phyloP scores from a whole-genome alignment of 1,140 invertebrate species.

The Glomeris maerens region DNA sequence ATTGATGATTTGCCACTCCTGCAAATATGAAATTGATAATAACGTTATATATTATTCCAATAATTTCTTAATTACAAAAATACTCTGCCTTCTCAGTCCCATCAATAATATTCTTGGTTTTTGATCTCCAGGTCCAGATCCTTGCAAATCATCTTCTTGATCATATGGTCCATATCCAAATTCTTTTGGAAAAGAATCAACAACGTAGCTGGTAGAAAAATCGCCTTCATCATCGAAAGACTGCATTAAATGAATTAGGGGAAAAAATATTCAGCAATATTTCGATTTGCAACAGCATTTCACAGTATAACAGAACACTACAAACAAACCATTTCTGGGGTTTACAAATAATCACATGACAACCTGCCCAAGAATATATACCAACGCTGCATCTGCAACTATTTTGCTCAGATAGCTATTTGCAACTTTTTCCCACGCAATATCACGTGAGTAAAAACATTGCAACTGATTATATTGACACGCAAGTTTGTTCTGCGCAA shows the following conservation, averaged over 20 bases:
- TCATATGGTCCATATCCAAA: constrained; percentile 82
- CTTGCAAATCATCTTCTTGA: constrained; percentile 47
- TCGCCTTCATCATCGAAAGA: constrained; percentile 42
- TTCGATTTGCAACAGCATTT: too few relatives aligned
- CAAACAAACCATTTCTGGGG: too few relatives aligned
- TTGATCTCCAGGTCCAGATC: constrained; percentile 47
- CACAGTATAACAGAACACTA: too few relatives aligned
- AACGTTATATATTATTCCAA: constrained; percentile 9
- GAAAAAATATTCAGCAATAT: too few relatives aligned
- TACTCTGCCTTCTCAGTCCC: constrained; percentile 68
- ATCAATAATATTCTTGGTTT: constrained; percentile 89
- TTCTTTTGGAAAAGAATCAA: constrained; percentile 79
- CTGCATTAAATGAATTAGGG: neutral
- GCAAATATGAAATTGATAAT: constrained; percentile 24
- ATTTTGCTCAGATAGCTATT: too few relatives aligned
- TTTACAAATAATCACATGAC: too few relatives aligned
- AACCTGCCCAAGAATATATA: too few relatives aligned
- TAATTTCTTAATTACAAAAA: constrained; percentile 4
- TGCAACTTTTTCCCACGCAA: too few relatives aligned
- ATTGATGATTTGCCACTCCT: constrained; percentile 99
- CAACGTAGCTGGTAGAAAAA: constrained; percentile 41
- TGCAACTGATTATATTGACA: too few relatives aligned
- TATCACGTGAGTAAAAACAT: too few relatives aligned
- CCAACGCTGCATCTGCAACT: too few relatives aligned
- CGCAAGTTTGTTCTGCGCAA: too few relatives aligned